A percentile compares a stretch with the other conserved stretches of the same genome.
These are phyloP conservation scores for Clamator glandarius DNA, from an alignment of 2,797 vertebrate genomes.

Conservation along the genomic window DNA sequence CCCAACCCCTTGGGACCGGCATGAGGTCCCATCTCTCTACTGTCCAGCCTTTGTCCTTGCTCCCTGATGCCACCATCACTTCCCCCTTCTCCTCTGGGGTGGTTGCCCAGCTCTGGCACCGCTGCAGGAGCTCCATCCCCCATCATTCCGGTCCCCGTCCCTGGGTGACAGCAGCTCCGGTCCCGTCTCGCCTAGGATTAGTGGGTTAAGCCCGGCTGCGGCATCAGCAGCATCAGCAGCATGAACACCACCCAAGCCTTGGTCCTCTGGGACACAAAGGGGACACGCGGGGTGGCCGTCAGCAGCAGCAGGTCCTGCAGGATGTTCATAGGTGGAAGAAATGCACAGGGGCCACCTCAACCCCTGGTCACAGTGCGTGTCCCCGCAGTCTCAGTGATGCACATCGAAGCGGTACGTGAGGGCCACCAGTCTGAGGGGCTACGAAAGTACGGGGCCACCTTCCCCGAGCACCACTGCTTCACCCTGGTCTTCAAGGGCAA, in stretches of 20 bases:
- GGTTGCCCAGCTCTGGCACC: neutral
- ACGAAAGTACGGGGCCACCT: slow-evolving; percentile 76
- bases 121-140: neutral
- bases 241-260: accelerated
- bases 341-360: neutral
- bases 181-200: slow-evolving; percentile 43
- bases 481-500: slow-evolving; percentile 88
- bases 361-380: neutral
- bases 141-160: neutral
- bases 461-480: slow-evolving; percentile 87
- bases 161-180: neutral
- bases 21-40: neutral
- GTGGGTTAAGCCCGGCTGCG: neutral
- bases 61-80: accelerated
- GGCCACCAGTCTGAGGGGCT: slow-evolving; percentile 89
- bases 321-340: neutral
- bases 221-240: no score
- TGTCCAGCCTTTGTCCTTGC: accelerated
- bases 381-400: slow-evolving; percentile 76
- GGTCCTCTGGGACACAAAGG: neutral
- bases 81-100: neutral
- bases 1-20: neutral
- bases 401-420: slow-evolving; percentile 76
- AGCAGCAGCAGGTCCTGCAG: neutral
- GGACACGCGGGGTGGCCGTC: neutral